phyloP scores from a whole-genome alignment of 1,140 invertebrate genomes.

The Trichonephila clavipes region DNA sequence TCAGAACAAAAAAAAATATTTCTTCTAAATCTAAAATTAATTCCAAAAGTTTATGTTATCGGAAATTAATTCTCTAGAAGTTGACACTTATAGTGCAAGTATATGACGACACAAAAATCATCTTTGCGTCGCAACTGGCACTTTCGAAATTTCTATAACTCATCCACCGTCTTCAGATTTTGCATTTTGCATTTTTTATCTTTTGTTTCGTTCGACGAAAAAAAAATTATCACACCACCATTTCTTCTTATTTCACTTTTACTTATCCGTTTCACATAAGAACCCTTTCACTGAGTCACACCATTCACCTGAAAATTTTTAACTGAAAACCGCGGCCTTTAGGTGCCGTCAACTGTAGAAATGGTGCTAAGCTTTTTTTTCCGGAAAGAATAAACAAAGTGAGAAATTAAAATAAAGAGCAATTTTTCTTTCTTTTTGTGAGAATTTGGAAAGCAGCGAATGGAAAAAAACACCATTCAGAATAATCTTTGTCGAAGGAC shows the following conservation, averaged over 20 bases:
- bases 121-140: background rate
- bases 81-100: background rate
- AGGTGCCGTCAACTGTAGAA: conserved; percentile 33
- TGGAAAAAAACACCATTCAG: conserved; percentile 45
- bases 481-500: conserved; percentile 35
- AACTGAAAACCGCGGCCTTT: background rate
- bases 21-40: no score
- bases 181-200: background rate
- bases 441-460: background rate
- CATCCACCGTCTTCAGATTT: background rate
- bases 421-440: background rate
- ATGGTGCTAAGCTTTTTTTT: conserved; percentile 54
- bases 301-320: background rate
- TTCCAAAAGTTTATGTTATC: no score
- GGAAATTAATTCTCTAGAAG: background rate
- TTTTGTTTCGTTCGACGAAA: background rate
- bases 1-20: no score
- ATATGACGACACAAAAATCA: background rate
- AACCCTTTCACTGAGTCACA: background rate
- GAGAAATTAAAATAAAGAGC: conserved; percentile 49
- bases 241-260: background rate
- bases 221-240: background rate
- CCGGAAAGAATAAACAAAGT: conserved; percentile 18
- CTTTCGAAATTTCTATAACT: background rate
- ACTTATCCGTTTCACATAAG: background rate